Conservation (phyloP, 2,113 vertebrate species). For the Crotalus helleri region DNA sequence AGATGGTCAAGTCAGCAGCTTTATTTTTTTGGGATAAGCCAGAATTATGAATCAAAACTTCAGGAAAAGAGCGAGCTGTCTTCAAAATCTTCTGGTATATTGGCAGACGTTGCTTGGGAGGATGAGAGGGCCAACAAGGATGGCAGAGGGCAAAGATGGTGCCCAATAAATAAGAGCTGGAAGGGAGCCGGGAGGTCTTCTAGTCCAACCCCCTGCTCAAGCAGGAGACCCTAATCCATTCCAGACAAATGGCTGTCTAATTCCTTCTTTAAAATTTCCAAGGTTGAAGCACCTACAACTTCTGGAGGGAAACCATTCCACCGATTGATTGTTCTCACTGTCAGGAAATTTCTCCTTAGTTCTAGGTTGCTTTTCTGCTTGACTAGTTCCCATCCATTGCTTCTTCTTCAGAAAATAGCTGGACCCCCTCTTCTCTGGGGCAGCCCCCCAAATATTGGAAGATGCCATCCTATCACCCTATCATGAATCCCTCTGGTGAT, state of each 20-base stretch:
- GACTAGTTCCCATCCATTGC: background rate
- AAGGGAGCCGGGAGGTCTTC: background rate
- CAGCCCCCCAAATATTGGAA: background rate
- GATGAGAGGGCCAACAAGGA: background rate
- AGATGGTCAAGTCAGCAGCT: accelerated
- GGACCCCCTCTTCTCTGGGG: background rate
- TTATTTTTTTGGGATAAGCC: background rate
- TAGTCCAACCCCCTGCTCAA: background rate
- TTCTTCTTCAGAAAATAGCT: background rate
- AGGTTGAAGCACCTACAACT: background rate
- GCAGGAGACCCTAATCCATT: background rate
- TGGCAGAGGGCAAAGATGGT: background rate
- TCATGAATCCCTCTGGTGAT: background rate
- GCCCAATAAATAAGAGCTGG: background rate
- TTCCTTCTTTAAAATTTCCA: background rate
- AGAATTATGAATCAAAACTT: background rate
- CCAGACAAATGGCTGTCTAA: background rate
- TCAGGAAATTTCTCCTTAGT: background rate
- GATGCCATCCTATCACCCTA: background rate
- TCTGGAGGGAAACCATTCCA: background rate
- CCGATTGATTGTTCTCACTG: background rate
- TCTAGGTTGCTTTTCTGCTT: background rate
- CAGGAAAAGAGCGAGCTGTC: background rate
- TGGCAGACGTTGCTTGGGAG: background rate
- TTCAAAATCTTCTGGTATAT: background rate